phyloP scores from a whole-genome alignment of 2,888 invertebrate genomes.

The Halictus ligatus region DNA sequence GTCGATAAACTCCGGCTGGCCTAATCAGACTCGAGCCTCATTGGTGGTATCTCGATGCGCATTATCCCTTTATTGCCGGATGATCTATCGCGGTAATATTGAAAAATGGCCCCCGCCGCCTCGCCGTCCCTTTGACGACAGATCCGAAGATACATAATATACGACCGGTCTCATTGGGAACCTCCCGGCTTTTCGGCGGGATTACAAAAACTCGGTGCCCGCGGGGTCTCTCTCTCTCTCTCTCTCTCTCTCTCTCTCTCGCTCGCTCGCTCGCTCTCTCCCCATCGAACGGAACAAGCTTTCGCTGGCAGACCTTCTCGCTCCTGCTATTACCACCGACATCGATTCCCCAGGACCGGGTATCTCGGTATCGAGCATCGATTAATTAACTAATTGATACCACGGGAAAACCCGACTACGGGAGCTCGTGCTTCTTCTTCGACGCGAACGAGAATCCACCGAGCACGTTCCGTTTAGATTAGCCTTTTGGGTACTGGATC shows the following conservation, averaged over 20 bases:
- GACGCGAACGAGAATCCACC: not conserved
- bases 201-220: conserved; percentile 64
- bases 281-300: conserved; percentile 37
- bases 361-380: conserved; percentile 11
- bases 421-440: conserved; percentile 1
- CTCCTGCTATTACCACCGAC: not conserved
- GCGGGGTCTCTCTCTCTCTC: not conserved
- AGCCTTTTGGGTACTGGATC: not conserved
- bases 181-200: conserved; percentile 62
- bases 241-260: too few species aligned
- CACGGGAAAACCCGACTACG: conserved; percentile 13
- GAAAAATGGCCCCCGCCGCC: conserved; percentile 73
- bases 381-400: conserved; percentile 43
- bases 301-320: not conserved
- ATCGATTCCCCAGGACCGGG: not conserved
- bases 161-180: conserved; percentile 61
- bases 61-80: conserved; percentile 73
- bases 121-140: conserved; percentile 70
- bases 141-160: conserved; percentile 74
- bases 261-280: not conserved
- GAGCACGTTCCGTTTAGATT: not conserved
- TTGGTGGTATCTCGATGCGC: conserved; percentile 68
- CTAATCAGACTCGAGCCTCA: conserved; percentile 73
- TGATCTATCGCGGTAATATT: conserved; percentile 77
- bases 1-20: conserved; percentile 69